These are phyloP conservation scores for Plagodis dolabraria DNA, from an alignment of 2,888 invertebrate species.

Conservation along the genomic window DNA sequence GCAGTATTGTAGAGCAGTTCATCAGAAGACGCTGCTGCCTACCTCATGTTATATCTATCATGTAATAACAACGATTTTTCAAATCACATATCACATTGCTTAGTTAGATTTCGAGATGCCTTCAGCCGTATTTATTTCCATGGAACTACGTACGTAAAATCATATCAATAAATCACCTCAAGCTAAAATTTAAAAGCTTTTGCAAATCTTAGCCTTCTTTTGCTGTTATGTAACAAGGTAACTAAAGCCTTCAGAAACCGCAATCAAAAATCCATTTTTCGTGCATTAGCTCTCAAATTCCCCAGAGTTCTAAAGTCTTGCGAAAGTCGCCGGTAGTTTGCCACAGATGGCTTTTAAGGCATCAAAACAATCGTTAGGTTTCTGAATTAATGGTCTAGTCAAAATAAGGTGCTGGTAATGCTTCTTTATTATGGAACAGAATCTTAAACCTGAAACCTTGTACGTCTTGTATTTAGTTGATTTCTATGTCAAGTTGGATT, in stretches of 20 bases:
- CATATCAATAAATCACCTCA: not conserved
- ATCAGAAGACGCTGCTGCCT: too few species aligned
- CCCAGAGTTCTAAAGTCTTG: slow-evolving; percentile 50
- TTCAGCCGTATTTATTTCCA: too few species aligned
- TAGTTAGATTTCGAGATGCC: too few species aligned
- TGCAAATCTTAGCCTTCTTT: slow-evolving; percentile 13
- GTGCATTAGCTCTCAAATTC: slow-evolving; percentile 50
- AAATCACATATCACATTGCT: too few species aligned
- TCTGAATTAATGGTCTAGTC: slow-evolving; percentile 57
- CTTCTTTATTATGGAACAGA: slow-evolving; percentile 23
- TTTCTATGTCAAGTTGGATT: not conserved
- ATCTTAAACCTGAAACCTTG: slow-evolving; percentile 5
- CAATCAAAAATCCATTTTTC: slow-evolving; percentile 58
- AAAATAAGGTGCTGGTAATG: slow-evolving; percentile 33
- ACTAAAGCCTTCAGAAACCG: slow-evolving; percentile 39
- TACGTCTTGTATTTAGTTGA: slow-evolving; percentile 9
- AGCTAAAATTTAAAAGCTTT: slow-evolving; percentile 1
- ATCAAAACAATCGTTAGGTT: slow-evolving; percentile 70
- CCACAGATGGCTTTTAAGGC: slow-evolving; percentile 70
- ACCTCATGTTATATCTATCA: too few species aligned
- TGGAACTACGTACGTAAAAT: too few species aligned
- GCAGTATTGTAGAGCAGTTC: too few species aligned
- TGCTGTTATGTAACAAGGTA: slow-evolving; percentile 17
- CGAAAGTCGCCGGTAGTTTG: slow-evolving; percentile 48
- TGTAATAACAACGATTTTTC: too few species aligned